Conservation (phyloP, 2,797 vertebrate species). For the Hoplostethus mediterraneus region DNA sequence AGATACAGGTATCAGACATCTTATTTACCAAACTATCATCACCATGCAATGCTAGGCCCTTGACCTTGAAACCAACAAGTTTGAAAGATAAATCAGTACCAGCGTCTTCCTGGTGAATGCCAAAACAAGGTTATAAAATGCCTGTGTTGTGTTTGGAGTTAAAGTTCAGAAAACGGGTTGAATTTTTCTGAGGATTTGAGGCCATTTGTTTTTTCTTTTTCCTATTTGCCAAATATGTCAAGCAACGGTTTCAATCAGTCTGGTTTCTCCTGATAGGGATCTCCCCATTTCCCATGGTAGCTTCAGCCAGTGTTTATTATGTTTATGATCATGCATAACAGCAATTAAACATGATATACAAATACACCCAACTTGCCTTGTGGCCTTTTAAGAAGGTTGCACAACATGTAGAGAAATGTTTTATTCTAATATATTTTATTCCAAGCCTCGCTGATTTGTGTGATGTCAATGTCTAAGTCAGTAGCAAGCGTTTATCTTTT, state of each 20-base stretch:
- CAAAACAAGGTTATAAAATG: background rate
- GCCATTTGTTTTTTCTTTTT: background rate
- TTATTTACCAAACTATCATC: slow-evolving; percentile 1
- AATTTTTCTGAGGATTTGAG: background rate
- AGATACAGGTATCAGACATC: slow-evolving; percentile 20
- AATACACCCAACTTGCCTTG: too few species aligned
- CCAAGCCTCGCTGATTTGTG: too few species aligned
- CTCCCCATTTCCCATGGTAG: background rate
- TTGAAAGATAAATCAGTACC: background rate
- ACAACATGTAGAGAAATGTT: too few species aligned
- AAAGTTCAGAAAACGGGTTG: too few species aligned
- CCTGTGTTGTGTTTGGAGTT: background rate
- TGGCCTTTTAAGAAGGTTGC: too few species aligned
- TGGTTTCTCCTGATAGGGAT: background rate
- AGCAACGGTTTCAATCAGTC: background rate
- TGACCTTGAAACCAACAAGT: background rate
- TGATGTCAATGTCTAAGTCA: too few species aligned
- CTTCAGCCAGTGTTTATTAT: background rate
- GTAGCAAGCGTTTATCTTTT: too few species aligned
- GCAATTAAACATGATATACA: background rate
- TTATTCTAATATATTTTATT: too few species aligned
- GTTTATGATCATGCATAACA: background rate
- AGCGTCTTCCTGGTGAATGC: background rate
- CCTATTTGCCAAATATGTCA: too few species aligned
- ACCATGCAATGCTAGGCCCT: background rate